Conservation (phyloP, 2,888 invertebrate species). For the Nephrotoma guestfalica region DNA sequence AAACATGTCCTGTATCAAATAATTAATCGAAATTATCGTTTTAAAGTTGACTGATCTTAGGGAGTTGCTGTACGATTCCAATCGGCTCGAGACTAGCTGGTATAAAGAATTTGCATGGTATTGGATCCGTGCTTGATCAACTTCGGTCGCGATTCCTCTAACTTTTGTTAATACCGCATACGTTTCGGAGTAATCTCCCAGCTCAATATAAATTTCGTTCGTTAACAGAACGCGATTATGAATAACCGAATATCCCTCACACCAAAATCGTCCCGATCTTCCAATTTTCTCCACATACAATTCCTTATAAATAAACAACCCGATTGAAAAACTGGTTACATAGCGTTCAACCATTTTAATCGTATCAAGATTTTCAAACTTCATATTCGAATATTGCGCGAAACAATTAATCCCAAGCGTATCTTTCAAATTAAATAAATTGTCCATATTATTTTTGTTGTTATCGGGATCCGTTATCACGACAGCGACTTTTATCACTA, state of each 20-base stretch:
- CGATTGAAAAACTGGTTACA: neutral
- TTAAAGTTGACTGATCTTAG: neutral
- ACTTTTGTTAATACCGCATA: neutral
- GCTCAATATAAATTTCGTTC: neutral
- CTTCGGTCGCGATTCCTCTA: neutral
- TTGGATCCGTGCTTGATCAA: neutral
- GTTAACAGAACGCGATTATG: neutral
- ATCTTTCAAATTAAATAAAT: neutral
- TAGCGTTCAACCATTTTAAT: neutral
- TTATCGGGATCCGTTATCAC: neutral
- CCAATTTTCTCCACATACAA: neutral
- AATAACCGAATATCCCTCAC: conserved; percentile 38
- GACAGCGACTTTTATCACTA: neutral
- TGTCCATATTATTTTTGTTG: neutral
- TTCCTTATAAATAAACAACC: neutral
- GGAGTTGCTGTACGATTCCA: neutral
- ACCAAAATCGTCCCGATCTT: conserved; percentile 44
- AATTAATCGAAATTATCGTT: neutral
- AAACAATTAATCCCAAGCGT: neutral
- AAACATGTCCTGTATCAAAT: neutral
- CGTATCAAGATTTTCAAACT: neutral
- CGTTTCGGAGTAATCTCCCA: neutral
- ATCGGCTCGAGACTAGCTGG: neutral
- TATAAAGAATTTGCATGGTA: neutral
- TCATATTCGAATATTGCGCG: neutral